phyloP scores from a whole-genome alignment of 2,797 vertebrate genomes.

The Sebastes itinus region DNA sequence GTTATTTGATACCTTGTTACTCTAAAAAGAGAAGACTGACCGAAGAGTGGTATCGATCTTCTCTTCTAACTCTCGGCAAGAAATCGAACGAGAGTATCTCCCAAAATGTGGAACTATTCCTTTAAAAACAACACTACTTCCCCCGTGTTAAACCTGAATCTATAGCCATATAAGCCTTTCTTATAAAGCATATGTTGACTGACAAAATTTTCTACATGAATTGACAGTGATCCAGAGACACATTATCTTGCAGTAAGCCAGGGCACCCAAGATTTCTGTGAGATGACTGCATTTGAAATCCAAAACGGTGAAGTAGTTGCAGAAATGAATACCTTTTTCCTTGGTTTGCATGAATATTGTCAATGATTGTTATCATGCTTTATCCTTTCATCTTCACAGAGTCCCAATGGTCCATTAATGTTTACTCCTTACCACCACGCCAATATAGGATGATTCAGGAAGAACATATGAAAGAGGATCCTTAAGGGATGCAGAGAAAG shows the following conservation, averaged over 20 bases:
- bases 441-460: constrained; percentile 31
- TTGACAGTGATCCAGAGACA: neutral
- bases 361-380: neutral
- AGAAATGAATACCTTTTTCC: neutral
- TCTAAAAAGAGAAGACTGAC: neutral
- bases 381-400: neutral
- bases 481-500: constrained; percentile 26
- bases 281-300: neutral
- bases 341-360: neutral
- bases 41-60: neutral
- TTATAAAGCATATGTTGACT: neutral
- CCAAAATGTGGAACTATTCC: neutral
- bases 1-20: neutral
- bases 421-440: constrained; percentile 32
- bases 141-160: neutral
- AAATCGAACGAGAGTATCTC: too few relatives aligned
- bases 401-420: constrained; percentile 14
- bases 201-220: neutral
- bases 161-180: neutral
- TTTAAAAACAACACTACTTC: neutral
- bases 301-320: neutral
- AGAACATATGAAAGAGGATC: constrained; percentile 58
- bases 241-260: neutral
- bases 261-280: neutral
- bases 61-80: too few relatives aligned